Evolutionary conservation across 2,797 vertebrate genomes (phyloP), one percentile per base, ranked within the genome.

Genomic region (Psittacula echo): DNA sequence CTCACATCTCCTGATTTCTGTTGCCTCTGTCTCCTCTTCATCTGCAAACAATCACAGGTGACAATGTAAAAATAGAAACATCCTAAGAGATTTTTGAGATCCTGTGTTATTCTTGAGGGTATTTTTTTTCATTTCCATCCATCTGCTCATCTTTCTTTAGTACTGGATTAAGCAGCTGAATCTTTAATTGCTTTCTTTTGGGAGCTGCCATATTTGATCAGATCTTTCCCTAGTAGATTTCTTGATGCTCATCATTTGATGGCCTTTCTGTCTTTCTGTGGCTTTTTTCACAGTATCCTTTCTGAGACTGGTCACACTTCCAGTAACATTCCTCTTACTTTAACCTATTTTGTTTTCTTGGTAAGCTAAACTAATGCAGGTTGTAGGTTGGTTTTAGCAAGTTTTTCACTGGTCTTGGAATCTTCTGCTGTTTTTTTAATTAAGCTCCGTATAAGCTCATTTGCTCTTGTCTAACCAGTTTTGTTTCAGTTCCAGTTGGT

Each of bases 61-160:
- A 83, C 68, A 71, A 13, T 75, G 61, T 89, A 58, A 91, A 96
- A 94, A 85, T 65, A 89, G 90, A 93, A 94, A 80, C 54, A 81
- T 76, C 60, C 48, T 62, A 30, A 86, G 58, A 93, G 68, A 86
- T 94, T 91, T 91, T 87, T 88, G 77, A 86, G 76, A 90, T 88
- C 68, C 87, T 51, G 44, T 86, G 80, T 82, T 95, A 48, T 82
- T 87, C 77, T 91, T 91, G 48, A 0, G 2, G 6, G 17, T 78
- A 60, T 84, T 58, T 85, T 90, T 80, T 93, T 86, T 85, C 60
- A 50, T 66, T 94, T 88, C 54, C 41, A 70, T 70, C 89, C 51
- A 51, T 86, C 76, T 88, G 76, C 11, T 89, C 54, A 22, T 88
- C 62, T 87, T 78, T 79, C 92, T 89, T 89, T 78, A 84, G 87